Evolutionary conservation across 2,888 invertebrate species (phyloP), one percentile per base, ranked within the genome.

Genomic region (Dryadula phaetusa): DNA sequence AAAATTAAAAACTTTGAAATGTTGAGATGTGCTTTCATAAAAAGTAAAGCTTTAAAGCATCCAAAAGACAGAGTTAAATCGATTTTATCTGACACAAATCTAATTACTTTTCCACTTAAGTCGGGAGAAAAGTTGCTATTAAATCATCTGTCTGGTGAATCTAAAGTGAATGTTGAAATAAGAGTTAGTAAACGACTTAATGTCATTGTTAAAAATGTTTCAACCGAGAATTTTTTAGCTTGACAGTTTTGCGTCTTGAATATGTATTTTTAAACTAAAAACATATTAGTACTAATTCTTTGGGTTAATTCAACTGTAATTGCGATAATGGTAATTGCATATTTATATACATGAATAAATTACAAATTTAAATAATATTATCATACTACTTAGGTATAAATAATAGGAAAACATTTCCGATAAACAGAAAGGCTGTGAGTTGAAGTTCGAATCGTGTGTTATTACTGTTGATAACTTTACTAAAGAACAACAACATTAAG

Each of bases 101-200:
- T 40, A 65, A 65, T 64, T 64, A 49, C 49, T 28, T 65, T 42
- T 52, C 37, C 28, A 49, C 49, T 52, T 60, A 60, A 64, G 20
- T 37, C 20, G 40, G 8, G 14, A 44, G 22, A 65, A 63, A 20
- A 60, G 37, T 37, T 42, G 32, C n/a, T 42, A 60, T 49, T 60
- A 65, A 60, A 60, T 42, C 47, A 60, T 58, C 49, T 49, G 64
- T 64, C 54, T 16, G 58, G 4, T 60, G n/a, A 49, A 60, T 28
- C 20, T 28, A 32, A 49, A 28, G 49, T 64, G 47, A 58, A 40
- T 28, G 16, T 4, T 49, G 54, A 16, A 34, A 22, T 56, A 46
- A 25, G 52, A 47, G 46, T 46, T 37, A 37, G 18, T 46, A n/a
- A 44, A 46, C 40, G 56, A 40, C 8, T 56, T 56, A 40, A 40